phyloP scores from a whole-genome alignment of 92 coral and sea anemone species.

The Parazoanthus atlanticus region DNA sequence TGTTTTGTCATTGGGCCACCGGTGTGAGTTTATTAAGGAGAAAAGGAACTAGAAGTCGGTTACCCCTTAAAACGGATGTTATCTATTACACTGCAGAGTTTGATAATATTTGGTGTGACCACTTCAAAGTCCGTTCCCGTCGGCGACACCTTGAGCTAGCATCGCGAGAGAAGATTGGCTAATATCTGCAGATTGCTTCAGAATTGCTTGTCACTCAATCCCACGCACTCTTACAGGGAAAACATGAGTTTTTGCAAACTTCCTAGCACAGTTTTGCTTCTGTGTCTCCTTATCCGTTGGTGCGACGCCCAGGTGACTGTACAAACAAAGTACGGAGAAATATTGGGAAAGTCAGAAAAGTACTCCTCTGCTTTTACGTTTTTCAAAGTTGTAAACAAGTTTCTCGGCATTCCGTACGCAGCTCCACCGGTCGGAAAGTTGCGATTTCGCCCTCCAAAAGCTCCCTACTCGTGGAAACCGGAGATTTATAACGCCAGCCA shows the following conservation, averaged over 20 bases:
- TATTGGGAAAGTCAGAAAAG: slow-evolving; percentile 59
- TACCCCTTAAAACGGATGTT: too few species aligned
- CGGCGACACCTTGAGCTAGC: slow-evolving; percentile 26
- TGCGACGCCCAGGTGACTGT: slow-evolving; percentile 34
- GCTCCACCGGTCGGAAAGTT: slow-evolving; percentile 75
- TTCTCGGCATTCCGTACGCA: slow-evolving; percentile 85
- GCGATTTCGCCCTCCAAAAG: slow-evolving; percentile 71
- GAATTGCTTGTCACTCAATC: slow-evolving; percentile 18
- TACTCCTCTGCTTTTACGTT: slow-evolving; percentile 50
- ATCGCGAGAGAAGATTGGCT: not conserved
- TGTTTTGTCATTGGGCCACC: not conserved
- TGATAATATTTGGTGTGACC: not conserved
- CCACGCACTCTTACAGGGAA: slow-evolving; percentile 31
- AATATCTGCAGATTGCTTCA: slow-evolving; percentile 18
- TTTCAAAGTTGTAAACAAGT: slow-evolving; percentile 68
- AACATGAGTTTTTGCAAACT: slow-evolving; percentile 13
- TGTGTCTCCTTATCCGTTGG: not conserved
- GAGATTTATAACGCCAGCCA: slow-evolving; percentile 64
- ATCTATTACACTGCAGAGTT: not conserved
- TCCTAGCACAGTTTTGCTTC: not conserved
- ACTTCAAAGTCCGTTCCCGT: slow-evolving; percentile 7
- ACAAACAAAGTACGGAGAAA: slow-evolving; percentile 64
- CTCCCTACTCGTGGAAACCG: slow-evolving; percentile 65
- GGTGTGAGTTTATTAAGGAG: slow-evolving; percentile 1
- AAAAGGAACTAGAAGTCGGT: not conserved